A percentile compares a stretch with the other conserved stretches of the same genome.
Conservation (phyloP, 2,797 vertebrate species). For the Tamandua tetradactyla region DNA sequence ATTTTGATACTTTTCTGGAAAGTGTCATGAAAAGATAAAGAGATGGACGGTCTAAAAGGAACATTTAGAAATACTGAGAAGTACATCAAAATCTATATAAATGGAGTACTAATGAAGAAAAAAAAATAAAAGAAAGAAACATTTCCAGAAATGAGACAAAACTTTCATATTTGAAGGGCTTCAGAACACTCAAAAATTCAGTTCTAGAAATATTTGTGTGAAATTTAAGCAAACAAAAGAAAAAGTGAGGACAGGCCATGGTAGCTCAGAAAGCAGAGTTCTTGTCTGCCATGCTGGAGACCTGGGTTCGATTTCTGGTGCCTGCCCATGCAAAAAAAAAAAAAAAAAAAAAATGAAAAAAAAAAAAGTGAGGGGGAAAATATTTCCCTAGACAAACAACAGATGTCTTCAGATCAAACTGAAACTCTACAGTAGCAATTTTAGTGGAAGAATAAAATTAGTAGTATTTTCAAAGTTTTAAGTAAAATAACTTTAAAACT, state of each 20-base stretch:
- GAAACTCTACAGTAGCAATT: background rate
- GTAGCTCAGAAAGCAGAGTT: too few relatives aligned
- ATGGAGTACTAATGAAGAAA: background rate
- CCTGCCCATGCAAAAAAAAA: too few relatives aligned
- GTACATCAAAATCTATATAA: background rate
- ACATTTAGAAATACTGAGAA: background rate
- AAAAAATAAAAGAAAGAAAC: background rate
- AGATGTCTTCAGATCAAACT: background rate
- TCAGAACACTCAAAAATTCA: background rate
- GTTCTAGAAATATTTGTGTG: background rate
- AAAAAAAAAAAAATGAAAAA: too few relatives aligned
- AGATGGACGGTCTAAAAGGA: background rate
- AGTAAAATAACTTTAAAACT: background rate
- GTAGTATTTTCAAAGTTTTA: background rate
- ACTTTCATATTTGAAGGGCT: background rate
- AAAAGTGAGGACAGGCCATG: background rate
- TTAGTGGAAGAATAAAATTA: background rate
- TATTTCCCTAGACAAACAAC: background rate
- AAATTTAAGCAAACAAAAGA: conserved; percentile 2
- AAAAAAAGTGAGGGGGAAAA: background rate
- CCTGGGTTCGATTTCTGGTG: too few relatives aligned
- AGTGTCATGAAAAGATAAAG: background rate
- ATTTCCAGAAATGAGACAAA: background rate
- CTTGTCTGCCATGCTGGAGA: too few relatives aligned
- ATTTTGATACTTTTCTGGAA: background rate